Conservation (phyloP, 2,888 invertebrate species). For the Aelia acuminata region DNA sequence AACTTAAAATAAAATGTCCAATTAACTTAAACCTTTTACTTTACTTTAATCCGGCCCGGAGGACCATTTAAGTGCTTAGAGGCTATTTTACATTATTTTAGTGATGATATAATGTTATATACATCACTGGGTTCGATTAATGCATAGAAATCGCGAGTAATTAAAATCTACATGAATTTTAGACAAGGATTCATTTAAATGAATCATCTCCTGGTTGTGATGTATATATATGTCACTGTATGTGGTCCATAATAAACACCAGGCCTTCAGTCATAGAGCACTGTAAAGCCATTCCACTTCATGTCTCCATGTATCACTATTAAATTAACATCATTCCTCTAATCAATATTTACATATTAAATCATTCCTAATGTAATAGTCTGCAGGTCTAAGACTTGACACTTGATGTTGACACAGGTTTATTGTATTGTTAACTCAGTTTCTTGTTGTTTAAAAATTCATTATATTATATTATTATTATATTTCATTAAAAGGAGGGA, state of each 20-base stretch:
- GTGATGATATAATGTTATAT: background rate
- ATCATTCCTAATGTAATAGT: background rate
- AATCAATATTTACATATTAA: background rate
- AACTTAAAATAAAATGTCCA: no score
- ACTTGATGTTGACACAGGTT: no score
- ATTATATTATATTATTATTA: no score
- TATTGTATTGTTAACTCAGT: no score
- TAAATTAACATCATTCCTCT: background rate
- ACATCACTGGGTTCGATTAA: background rate
- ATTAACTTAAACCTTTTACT: no score
- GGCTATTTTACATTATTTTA: background rate
- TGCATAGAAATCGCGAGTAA: background rate
- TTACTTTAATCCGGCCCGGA: background rate
- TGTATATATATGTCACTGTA: background rate
- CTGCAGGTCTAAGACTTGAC: no score
- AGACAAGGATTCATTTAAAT: background rate
- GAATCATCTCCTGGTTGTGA: background rate
- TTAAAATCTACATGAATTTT: background rate
- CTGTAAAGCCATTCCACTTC: background rate
- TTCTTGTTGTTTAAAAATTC: no score
- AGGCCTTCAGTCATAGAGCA: background rate
- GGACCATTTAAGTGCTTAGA: background rate
- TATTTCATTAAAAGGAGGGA: no score
- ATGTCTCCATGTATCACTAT: background rate
- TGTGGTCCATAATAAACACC: background rate